Base-by-base conservation (phyloP, 2,888 invertebrate species). In the Folsomia candida region DNA sequence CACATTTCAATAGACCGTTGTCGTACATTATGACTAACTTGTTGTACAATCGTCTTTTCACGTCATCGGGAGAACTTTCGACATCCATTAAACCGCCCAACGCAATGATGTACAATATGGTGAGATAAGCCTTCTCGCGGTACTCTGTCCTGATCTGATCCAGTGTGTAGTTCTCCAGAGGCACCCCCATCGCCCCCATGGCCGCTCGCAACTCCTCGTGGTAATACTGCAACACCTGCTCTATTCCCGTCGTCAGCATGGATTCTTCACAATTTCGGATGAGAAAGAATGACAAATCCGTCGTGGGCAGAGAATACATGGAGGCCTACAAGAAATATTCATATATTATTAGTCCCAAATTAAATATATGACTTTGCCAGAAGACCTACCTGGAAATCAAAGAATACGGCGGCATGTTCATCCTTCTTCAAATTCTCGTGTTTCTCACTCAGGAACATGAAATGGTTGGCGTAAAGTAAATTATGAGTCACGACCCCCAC, bases 281-380 rank as follows among this genome's bases (percentile, higher is more conserved):
- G 9, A 74, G 28, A 64, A 74, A 72, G 57, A 74, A 74, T 3
- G 72, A 37, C 47, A 74, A 58, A 51, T 74, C 74, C 2, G 70
- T 72, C 72, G 71, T 74, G 18, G 74, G 74, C 20, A 63, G 66
- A n/a, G 70, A 62, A 20, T 29, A 67, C 24, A 65, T 68, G 54
- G 54, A 61, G 29, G 68, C 68, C 74, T 47, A 47, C 9, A 47
- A 47, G 18, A 47, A 47, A 47, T 11, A 47, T 11, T 47, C 47
- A 47, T 47, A n/a, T 47, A 47, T 47, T 47, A 47, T 47, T 47
- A 18, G 18, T 47, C 18, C 47, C 9, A 11, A 11, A 18, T 11
- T 47, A 47, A 47, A 47, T n/a, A n/a, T n/a, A n/a, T n/a, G n/a
- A n/a, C n/a, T n/a, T n/a, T n/a, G n/a, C n/a, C n/a, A n/a, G n/a